A percentile compares a stretch with the other conserved stretches of the same genome.
Evolutionary conservation across 2,113 vertebrate genomes (phyloP).

Genomic region (Engystomops pustulosus): DNA sequence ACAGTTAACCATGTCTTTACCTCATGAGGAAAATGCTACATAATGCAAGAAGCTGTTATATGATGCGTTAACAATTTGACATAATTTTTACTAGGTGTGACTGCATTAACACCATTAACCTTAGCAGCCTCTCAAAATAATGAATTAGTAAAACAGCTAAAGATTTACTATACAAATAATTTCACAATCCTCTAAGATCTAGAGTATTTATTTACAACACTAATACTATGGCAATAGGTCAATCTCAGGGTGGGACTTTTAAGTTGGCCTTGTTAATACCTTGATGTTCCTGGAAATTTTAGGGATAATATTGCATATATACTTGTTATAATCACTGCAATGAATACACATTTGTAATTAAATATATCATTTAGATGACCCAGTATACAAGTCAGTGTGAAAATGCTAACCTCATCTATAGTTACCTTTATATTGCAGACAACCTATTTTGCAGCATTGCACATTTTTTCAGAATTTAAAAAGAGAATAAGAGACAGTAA

Average conservation of each 20-base stretch:
- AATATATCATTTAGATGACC: not conserved
- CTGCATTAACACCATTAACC: not conserved
- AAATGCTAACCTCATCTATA: not conserved
- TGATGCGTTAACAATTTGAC: not conserved
- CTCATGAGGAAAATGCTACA: not conserved
- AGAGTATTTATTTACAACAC: not conserved
- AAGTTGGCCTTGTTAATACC: not conserved
- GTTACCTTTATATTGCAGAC: no score
- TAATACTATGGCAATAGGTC: no score
- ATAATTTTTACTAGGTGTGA: not conserved
- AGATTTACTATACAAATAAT: not conserved
- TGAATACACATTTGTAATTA: not conserved
- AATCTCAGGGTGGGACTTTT: not conserved
- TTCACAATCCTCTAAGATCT: not conserved
- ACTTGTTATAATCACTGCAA: not conserved
- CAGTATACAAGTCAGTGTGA: not conserved
- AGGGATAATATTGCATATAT: no score
- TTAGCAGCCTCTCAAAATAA: not conserved
- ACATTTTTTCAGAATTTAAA: not conserved
- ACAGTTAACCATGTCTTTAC: not conserved
- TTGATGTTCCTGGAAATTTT: no score
- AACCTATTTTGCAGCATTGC: not conserved
- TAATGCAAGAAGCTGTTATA: not conserved
- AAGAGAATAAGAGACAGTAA: not conserved
- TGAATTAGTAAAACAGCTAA: not conserved